A percentile compares a stretch with the other conserved stretches of the same genome.
Conservation (phyloP, 1,140 invertebrate species). For the Trichonephila clavipes region DNA sequence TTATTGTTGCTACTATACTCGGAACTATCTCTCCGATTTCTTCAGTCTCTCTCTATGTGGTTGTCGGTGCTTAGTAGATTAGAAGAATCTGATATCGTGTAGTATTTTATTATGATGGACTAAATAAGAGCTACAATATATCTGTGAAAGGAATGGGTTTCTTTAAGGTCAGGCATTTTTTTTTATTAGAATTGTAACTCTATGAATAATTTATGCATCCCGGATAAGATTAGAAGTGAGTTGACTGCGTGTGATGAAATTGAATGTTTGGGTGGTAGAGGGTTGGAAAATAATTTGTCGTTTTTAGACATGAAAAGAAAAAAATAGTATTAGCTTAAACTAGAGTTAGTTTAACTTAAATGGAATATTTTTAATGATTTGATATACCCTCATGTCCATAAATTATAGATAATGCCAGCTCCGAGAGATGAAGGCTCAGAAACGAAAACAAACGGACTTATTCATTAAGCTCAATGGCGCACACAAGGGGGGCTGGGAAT, state of each 20-base stretch:
- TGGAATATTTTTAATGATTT: too few relatives aligned
- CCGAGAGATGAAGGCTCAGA: too few relatives aligned
- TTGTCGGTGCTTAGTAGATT: background rate
- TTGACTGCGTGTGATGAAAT: background rate
- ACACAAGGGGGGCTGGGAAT: too few relatives aligned
- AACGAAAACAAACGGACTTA: too few relatives aligned
- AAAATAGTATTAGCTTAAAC: too few relatives aligned
- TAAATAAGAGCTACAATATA: background rate
- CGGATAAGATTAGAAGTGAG: background rate
- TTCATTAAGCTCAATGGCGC: too few relatives aligned
- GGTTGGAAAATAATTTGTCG: background rate
- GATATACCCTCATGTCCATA: too few relatives aligned
- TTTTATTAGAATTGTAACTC: constrained; percentile 18
- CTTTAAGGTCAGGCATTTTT: constrained; percentile 6
- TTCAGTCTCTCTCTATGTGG: background rate
- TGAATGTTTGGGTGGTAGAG: background rate
- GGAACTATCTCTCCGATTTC: background rate
- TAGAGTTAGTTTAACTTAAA: too few relatives aligned
- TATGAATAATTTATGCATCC: constrained; percentile 30
- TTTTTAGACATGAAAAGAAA: too few relatives aligned
- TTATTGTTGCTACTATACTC: constrained; percentile 9
- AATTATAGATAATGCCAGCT: too few relatives aligned
- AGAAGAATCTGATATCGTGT: constrained; percentile 21
- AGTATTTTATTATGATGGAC: constrained; percentile 1
- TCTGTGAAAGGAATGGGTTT: constrained; percentile 22